Conservation (phyloP, 2,888 invertebrate genomes). For the Lepidonotus clava region DNA sequence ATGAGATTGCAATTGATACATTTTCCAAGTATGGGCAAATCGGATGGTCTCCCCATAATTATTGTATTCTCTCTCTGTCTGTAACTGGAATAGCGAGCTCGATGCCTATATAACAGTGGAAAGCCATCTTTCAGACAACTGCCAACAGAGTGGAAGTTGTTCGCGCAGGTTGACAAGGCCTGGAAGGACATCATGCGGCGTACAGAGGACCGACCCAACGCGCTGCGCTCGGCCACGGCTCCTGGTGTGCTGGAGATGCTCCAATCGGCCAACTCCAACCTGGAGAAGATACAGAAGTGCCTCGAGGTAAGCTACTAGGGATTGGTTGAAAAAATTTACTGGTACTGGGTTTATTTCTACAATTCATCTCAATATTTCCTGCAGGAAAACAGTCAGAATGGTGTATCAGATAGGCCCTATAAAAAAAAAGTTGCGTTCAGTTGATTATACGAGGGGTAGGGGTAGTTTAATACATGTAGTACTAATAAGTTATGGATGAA, state of each 20-base stretch:
- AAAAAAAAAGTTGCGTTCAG: no score
- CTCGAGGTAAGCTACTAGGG: conserved; percentile 78
- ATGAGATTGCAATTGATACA: background rate
- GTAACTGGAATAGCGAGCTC: no score
- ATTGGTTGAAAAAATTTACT: no score
- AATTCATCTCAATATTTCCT: no score
- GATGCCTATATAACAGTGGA: no score
- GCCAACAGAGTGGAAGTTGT: conserved; percentile 78
- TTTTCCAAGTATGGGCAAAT: no score
- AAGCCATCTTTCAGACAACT: conserved; percentile 75
- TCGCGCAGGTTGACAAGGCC: conserved; percentile 77
- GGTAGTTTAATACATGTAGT: no score
- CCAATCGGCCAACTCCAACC: conserved; percentile 75
- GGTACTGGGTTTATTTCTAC: no score
- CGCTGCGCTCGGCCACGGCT: conserved; percentile 78
- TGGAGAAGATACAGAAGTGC: conserved; percentile 80
- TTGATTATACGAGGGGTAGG: no score
- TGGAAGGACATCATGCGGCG: conserved; percentile 80
- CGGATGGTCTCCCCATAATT: background rate
- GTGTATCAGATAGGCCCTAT: no score
- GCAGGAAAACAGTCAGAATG: no score
- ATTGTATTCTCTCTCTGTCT: background rate
- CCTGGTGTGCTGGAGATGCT: conserved; percentile 79
- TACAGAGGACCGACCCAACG: conserved; percentile 79
- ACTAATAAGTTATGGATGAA: no score